Base-by-base conservation (phyloP, 64 coral and sea anemone genomes). In the Montipora sp. region DNA sequence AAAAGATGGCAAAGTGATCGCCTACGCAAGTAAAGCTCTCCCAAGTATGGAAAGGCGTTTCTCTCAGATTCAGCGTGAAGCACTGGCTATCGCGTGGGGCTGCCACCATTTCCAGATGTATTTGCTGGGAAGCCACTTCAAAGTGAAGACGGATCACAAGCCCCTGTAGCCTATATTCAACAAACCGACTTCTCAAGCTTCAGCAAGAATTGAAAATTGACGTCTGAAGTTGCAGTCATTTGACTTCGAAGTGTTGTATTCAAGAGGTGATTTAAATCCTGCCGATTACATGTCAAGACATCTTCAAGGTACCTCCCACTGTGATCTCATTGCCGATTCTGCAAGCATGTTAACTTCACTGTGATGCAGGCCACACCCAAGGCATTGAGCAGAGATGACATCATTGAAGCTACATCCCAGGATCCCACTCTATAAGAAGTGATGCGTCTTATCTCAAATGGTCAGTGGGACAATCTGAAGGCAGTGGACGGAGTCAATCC, bases 11-110 rank as follows among this genome's bases (percentile, higher is more conserved):
- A 89, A 83, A 83, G 85, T 93, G 23, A 24, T 88, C 16, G 21
- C 68, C 51, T 93, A 89, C 73, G 85, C 84, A 23, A 93, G 85
- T 75, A 88, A 88, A 21, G 85, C 84, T 8, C 78, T 93, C 23
- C 82, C 23, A 3, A 89, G 66, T 73, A 59, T 65, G 16, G 85
- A 93, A 67, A 15, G 55, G n/a, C 19, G 83, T 9, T 93, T 88
- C 67, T 88, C 77, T 21, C 92, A 93, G 13, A 88, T 88, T 61
- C 84, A 93, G 78, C 76, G 84, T 3, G 51, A 88, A 75, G 76
- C 84, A 80, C 55, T 93, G 36, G 92, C 92, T 18, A 88, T 93
- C 24, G 80, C 73, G 16, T 86, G 93, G 88, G 65, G 22, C 59
- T 59, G 81, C 24, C 48, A 88, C 4, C 50, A 93, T 24, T 80